phyloP scores from a whole-genome alignment of 2,888 invertebrate species.

The Sipha maydis region DNA sequence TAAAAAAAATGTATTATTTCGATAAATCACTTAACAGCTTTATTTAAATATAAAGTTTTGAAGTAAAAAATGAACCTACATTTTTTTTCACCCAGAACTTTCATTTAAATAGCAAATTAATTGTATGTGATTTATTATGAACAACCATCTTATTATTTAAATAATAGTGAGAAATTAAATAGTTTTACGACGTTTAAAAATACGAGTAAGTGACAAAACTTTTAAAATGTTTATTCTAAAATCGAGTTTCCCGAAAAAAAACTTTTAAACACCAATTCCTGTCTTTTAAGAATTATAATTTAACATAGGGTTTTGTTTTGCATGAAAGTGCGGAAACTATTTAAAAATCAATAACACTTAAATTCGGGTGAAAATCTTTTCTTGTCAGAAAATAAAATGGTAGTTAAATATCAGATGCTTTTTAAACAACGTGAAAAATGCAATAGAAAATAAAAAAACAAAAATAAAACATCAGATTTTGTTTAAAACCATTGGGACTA shows the following conservation, averaged over 20 bases:
- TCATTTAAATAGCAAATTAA: neutral
- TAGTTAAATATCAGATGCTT: neutral
- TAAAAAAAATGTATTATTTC: neutral
- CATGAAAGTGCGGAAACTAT: neutral
- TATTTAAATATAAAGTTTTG: neutral
- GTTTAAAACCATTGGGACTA: neutral
- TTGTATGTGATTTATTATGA: constrained; percentile 12
- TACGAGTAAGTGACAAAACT: constrained; percentile 38
- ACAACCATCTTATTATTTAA: constrained; percentile 7
- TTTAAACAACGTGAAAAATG: neutral
- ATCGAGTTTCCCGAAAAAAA: neutral
- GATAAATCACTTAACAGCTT: neutral
- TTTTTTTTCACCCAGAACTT: neutral
- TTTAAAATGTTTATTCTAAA: constrained; percentile 33
- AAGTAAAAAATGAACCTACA: neutral
- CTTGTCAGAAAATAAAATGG: neutral
- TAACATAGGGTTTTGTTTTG: neutral
- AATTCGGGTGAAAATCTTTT: neutral
- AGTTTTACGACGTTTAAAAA: constrained; percentile 35
- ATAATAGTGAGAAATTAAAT: constrained; percentile 22
- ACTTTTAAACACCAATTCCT: constrained; percentile 14
- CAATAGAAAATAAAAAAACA: neutral
- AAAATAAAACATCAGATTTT: neutral
- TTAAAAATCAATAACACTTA: neutral
- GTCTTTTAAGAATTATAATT: constrained; percentile 4